phyloP scores from a whole-genome alignment of 1,140 invertebrate species.

The Hyles euphorbiae region DNA sequence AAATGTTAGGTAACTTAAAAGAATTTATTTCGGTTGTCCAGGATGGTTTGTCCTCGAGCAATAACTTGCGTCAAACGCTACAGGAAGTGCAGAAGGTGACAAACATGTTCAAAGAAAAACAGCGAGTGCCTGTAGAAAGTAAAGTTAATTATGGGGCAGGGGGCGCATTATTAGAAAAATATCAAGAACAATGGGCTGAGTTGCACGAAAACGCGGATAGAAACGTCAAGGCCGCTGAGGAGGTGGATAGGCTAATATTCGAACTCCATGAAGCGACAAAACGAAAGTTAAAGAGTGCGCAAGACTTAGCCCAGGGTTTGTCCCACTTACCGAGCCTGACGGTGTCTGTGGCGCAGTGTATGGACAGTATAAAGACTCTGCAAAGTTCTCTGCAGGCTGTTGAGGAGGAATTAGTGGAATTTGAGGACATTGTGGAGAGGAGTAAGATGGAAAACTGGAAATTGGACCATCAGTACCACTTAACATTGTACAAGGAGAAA shows the following conservation, averaged over 20 bases:
- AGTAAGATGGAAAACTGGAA: conserved; percentile 68
- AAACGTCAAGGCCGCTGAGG: conserved; percentile 60
- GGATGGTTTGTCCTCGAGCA: conserved; percentile 59
- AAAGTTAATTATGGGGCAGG: conserved; percentile 66
- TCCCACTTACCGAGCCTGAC: conserved; percentile 50
- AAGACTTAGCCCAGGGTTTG: conserved; percentile 51
- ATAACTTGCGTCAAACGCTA: conserved; percentile 58
- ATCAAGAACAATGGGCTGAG: conserved; percentile 59
- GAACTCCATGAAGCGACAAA: conserved; percentile 48
- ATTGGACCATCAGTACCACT: conserved; percentile 63
- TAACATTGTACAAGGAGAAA: conserved; percentile 62
- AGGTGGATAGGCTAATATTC: conserved; percentile 55
- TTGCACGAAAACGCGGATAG: conserved; percentile 58
- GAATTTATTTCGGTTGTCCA: conserved; percentile 67
- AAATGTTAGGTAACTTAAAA: conserved; percentile 66
- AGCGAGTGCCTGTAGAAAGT: conserved; percentile 45
- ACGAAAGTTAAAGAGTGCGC: conserved; percentile 42
- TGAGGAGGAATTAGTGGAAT: conserved; percentile 58
- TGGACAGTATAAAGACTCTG: conserved; percentile 56
- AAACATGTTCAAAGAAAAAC: conserved; percentile 66
- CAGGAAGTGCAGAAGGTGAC: conserved; percentile 67
- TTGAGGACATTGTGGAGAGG: conserved; percentile 61
- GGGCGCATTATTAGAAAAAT: conserved; percentile 54
- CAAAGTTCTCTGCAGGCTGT: conserved; percentile 48
- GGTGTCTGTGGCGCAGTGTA: conserved; percentile 54